Conservation (phyloP, 2,797 vertebrate species). For the Crax fasciolata region DNA sequence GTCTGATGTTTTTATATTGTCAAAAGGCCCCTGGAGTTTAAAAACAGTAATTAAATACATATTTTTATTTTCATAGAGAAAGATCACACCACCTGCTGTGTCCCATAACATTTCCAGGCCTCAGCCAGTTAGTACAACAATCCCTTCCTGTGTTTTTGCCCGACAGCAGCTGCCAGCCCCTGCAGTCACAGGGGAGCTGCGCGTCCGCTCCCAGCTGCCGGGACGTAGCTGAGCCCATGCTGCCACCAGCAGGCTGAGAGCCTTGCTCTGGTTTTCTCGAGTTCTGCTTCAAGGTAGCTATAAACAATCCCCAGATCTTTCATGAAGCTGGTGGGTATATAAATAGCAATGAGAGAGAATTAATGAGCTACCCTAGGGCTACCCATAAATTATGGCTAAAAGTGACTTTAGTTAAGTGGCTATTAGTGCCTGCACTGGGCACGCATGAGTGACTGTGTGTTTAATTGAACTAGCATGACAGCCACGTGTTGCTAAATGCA, state of each 20-base stretch:
- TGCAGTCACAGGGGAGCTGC: too few relatives aligned
- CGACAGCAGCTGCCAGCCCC: not conserved
- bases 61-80: not conserved
- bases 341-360: not conserved
- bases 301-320: not conserved
- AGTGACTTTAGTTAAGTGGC: not conserved
- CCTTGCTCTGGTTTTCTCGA: not conserved
- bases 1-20: not conserved
- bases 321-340: not conserved
- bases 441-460: not conserved
- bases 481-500: not conserved
- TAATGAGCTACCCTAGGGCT: not conserved
- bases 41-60: not conserved
- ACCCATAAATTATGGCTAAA: not conserved
- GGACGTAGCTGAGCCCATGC: not conserved
- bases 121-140: not conserved
- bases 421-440: not conserved
- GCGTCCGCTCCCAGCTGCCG: too few relatives aligned
- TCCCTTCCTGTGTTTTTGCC: not conserved
- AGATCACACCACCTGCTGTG: not conserved
- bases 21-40: not conserved
- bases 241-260: constrained; percentile 43
- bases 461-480: not conserved
- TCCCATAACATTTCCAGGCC: not conserved
- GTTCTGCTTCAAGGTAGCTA: accelerated